These are phyloP conservation scores for Myripristis jacobus DNA, from an alignment of 2,797 vertebrate species.

Conservation along the genomic window DNA sequence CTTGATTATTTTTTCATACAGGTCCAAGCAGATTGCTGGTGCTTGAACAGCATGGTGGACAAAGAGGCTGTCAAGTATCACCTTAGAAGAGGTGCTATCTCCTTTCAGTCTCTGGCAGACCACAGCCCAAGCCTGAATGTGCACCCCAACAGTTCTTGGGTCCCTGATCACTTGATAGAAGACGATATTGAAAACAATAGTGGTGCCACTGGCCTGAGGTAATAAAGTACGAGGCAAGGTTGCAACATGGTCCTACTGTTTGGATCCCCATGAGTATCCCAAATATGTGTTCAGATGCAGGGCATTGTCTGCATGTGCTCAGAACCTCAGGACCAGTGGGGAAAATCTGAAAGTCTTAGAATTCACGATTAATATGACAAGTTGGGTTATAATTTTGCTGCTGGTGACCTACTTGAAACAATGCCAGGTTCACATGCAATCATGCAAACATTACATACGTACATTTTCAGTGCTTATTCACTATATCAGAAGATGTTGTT, in stretches of 20 bases:
- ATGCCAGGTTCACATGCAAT: no score
- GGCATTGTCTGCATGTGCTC: no score
- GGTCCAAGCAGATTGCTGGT: neutral
- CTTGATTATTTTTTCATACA: slow-evolving; percentile 3
- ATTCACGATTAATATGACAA: no score
- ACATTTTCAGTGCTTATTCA: neutral
- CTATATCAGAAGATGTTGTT: no score
- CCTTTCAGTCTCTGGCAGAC: slow-evolving; percentile 23
- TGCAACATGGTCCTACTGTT: neutral
- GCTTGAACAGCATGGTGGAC: slow-evolving; percentile 47
- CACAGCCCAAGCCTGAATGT: neutral
- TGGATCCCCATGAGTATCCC: no score
- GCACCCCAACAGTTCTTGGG: neutral
- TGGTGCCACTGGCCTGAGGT: slow-evolving; percentile 45
- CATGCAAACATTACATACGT: neutral
- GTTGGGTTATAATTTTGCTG: no score
- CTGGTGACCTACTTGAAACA: neutral
- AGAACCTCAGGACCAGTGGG: no score
- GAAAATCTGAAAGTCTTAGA: no score
- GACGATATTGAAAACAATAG: neutral
- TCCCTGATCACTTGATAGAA: slow-evolving; percentile 1
- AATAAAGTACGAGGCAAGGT: slow-evolving; percentile 12
- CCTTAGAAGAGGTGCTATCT: slow-evolving; percentile 14
- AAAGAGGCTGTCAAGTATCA: neutral
- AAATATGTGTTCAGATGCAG: no score